Base-by-base conservation (phyloP, 37 sponge, comb jelly and placozoan genomes). In the Dysidea cf. avara region DNA sequence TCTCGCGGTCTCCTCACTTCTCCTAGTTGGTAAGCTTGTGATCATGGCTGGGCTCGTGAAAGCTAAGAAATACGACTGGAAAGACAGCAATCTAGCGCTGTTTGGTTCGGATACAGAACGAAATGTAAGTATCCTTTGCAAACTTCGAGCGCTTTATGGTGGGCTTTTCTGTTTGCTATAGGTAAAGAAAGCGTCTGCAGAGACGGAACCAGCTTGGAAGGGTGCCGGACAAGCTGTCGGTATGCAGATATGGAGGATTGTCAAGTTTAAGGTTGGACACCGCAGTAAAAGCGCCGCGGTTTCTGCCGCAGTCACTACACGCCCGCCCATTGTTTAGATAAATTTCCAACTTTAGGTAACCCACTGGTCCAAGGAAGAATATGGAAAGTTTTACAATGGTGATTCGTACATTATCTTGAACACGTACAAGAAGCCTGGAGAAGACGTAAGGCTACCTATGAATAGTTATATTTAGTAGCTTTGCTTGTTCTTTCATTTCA, bases 321-420 rank as follows among this genome's bases (percentile, higher is more conserved):
- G 16, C 16, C n/a, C n/a, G n/a, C n/a, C 46, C 9, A 43, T 43
- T 9, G 46, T 43, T 43, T 43, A 12, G 46, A 43, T 9, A 43
- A 43, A 12, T 5, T 43, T 12, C 5, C 46, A 2, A 29, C 28
- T 48, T 11, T 64, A 93, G 83, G 94, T 96, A 26, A 66, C 46
- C 7, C 74, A 78, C 55, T 97, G 98, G 98, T 78, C 92, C 31
- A 82, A 71, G 64, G 93, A 85, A 0, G 90, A 91, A 30, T 89
- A 95, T 64, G 99, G 99, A 3, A 86, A 85, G 76, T 98, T 98
- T 81, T 98, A 84, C 78, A 83, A 88, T 40, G 99, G 99, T 36
- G 99, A 98, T 64, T 95, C 96, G 50, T 98, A 98, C 83, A 98
- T 98, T 75, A 79, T 97, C 61, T 81, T 97, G 13, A 93, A 97